Evolutionary conservation across 2,888 invertebrate genomes (phyloP).

Genomic region (Liposcelis brunnea): DNA sequence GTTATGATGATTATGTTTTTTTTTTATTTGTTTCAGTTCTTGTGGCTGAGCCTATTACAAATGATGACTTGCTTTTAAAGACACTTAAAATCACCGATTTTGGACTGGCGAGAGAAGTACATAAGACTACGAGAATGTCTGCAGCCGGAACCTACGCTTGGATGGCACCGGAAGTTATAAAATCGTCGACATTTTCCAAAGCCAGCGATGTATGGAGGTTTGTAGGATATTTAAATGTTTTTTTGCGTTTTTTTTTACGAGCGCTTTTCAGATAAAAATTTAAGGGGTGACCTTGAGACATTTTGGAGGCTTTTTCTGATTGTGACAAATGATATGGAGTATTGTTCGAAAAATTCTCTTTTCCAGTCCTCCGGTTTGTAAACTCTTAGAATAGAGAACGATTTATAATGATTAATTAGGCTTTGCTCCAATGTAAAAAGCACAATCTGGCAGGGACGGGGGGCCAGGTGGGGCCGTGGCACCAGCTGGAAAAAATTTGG

Average conservation of each 20-base stretch:
- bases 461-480: no score
- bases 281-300: no score
- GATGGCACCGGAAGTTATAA: conserved; percentile 98
- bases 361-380: no score
- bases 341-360: no score
- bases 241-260: conserved; percentile 2
- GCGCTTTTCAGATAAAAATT: background rate
- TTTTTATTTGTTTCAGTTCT: conserved; percentile 42
- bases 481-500: no score
- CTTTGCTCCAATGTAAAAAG: no score
- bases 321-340: no score
- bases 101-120: conserved; percentile 86
- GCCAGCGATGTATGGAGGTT: conserved; percentile 93
- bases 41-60: conserved; percentile 65
- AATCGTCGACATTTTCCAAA: conserved; percentile 74
- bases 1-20: no score
- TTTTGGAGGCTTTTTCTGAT: no score
- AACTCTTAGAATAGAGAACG: no score
- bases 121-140: conserved; percentile 93
- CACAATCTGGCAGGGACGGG: no score
- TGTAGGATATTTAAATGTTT: conserved; percentile 14
- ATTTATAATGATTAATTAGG: no score
- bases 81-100: conserved; percentile 96
- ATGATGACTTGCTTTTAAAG: conserved; percentile 72
- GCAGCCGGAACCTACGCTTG: conserved; percentile 96